Evolutionary conservation across 2,888 invertebrate genomes (phyloP).

Genomic region (Protodeltote pygarga): DNA sequence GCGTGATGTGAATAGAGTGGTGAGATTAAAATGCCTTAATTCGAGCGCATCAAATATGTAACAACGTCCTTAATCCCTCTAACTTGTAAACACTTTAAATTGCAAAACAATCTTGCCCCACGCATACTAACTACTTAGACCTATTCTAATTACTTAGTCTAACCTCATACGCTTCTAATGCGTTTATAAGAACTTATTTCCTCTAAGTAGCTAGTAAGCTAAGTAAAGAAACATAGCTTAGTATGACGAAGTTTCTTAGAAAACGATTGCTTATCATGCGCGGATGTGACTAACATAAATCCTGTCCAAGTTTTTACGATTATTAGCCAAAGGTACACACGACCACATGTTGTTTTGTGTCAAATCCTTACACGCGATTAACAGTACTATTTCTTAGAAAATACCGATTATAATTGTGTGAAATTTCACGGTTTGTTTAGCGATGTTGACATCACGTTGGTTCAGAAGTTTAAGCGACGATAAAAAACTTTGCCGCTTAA

Average conservation of each 20-base stretch:
- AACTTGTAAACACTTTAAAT: slow-evolving; percentile 3
- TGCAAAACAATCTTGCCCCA: slow-evolving; percentile 28
- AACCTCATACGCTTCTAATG: slow-evolving; percentile 34
- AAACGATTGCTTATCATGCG: slow-evolving; percentile 60
- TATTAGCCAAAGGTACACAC: slow-evolving; percentile 38
- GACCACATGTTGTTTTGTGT: slow-evolving; percentile 11
- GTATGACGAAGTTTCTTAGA: slow-evolving; percentile 61
- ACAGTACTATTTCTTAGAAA: slow-evolving; percentile 1
- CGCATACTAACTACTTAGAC: slow-evolving; percentile 17
- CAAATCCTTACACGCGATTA: slow-evolving; percentile 15
- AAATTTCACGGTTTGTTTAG: slow-evolving; percentile 1
- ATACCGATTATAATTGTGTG: slow-evolving; percentile 12
- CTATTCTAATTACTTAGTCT: slow-evolving; percentile 35
- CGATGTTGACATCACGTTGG: slow-evolving; percentile 5
- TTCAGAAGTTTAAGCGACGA: slow-evolving; percentile 7
- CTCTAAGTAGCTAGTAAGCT: slow-evolving; percentile 44
- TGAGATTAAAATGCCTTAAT: too few relatives aligned
- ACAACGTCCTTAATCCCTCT: neutral
- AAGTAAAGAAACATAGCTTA: slow-evolving; percentile 40
- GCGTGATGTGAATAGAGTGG: too few relatives aligned
- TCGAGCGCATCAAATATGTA: neutral
- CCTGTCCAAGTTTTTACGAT: slow-evolving; percentile 52
- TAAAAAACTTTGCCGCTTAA: slow-evolving; percentile 3
- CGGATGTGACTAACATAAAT: slow-evolving; percentile 66
- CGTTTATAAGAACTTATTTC: slow-evolving; percentile 52